Evolutionary conservation across 2,113 vertebrate species (phyloP).

Genomic region (Plecotus auritus): DNA sequence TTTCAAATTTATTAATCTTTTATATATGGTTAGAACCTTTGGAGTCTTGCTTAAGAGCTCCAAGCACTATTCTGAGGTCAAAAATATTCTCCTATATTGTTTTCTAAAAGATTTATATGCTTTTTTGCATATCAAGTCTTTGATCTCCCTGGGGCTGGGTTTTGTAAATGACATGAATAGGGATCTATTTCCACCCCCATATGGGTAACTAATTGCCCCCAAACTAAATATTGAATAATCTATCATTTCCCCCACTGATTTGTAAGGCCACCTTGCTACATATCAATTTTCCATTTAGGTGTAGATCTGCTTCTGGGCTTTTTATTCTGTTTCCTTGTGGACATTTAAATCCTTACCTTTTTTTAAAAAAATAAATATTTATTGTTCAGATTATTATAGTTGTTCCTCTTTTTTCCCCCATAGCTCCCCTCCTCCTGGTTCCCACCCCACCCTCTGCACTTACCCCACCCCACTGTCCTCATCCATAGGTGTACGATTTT

Average conservation of each 20-base stretch:
- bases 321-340: neutral
- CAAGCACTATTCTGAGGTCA: neutral
- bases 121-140: neutral
- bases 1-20: neutral
- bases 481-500: too few relatives aligned
- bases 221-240: neutral
- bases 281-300: neutral
- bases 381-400: too few relatives aligned
- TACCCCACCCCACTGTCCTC: too few relatives aligned
- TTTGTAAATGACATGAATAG: neutral
- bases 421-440: too few relatives aligned
- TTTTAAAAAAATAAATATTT: too few relatives aligned
- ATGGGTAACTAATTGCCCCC: neutral
- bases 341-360: neutral
- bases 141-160: neutral
- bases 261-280: neutral
- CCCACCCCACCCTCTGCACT: too few relatives aligned
- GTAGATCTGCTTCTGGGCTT: neutral
- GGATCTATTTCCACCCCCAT: neutral
- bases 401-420: too few relatives aligned
- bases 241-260: neutral
- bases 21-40: neutral
- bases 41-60: neutral
- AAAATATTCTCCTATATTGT: neutral
- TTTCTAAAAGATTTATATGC: neutral